phyloP scores from a whole-genome alignment of 2,797 vertebrate genomes.

The Rhabdophis nuchalis region DNA sequence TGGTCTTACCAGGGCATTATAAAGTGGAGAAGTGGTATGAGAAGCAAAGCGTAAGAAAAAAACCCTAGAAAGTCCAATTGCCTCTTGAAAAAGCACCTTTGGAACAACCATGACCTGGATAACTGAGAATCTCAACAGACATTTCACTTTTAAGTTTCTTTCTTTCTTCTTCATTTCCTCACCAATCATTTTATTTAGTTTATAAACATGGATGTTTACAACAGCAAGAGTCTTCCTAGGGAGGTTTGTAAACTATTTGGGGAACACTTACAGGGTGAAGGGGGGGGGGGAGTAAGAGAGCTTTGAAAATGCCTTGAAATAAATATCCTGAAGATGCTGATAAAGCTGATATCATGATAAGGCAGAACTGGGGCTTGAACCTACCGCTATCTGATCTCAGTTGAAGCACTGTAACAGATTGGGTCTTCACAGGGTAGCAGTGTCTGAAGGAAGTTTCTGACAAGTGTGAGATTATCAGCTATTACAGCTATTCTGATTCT shows the following conservation, averaged over 20 bases:
- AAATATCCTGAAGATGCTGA: neutral
- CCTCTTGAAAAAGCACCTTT: too few relatives aligned
- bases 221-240: neutral
- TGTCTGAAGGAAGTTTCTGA: neutral
- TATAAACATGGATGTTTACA: neutral
- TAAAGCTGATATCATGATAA: neutral
- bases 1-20: too few relatives aligned
- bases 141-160: neutral
- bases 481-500: neutral
- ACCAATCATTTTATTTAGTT: neutral
- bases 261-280: too few relatives aligned
- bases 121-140: too few relatives aligned
- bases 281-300: neutral
- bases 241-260: neutral
- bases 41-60: too few relatives aligned
- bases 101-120: too few relatives aligned
- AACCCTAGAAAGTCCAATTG: too few relatives aligned
- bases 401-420: neutral
- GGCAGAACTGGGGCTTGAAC: neutral
- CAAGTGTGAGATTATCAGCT: neutral
- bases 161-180: neutral
- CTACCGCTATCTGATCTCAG: neutral
- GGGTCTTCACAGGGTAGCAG: neutral
- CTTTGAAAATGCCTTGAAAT: neutral
- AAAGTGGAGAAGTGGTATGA: too few relatives aligned